A percentile compares a stretch with the other conserved stretches of the same genome.
phyloP scores from a whole-genome alignment of 2,888 invertebrate genomes.

The Quadriops clusia region DNA sequence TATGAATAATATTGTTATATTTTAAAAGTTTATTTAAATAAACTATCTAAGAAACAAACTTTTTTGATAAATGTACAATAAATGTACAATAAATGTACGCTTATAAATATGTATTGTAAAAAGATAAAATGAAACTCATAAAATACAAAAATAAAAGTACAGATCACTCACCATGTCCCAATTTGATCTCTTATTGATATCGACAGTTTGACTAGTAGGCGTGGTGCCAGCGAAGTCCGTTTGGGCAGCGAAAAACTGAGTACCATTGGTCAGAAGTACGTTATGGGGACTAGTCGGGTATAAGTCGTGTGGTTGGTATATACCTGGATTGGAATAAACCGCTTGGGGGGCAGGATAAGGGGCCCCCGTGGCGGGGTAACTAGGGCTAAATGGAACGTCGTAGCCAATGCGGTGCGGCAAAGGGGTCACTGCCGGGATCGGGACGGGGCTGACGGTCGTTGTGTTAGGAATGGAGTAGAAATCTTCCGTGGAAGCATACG shows the following conservation, averaged over 20 bases:
- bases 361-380: constrained; percentile 18
- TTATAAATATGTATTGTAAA: too few species aligned
- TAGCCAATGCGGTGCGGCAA: constrained; percentile 28
- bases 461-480: constrained; percentile 28
- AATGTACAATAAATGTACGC: too few species aligned
- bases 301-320: constrained; percentile 28
- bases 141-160: constrained; percentile 1
- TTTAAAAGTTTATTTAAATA: too few species aligned
- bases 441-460: constrained; percentile 27
- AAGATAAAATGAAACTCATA: constrained; percentile 7
- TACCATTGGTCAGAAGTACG: constrained; percentile 26
- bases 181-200: constrained; percentile 16
- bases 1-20: too few species aligned
- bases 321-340: constrained; percentile 27
- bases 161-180: constrained; percentile 26
- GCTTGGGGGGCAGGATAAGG: constrained; percentile 28
- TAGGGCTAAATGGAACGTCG: constrained; percentile 28
- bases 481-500: constrained; percentile 27
- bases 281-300: constrained; percentile 28
- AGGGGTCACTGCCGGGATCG: constrained; percentile 30
- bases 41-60: too few species aligned
- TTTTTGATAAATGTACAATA: too few species aligned
- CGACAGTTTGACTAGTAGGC: constrained; percentile 21
- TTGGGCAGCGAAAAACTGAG: constrained; percentile 30
- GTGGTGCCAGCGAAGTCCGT: constrained; percentile 27